These are phyloP conservation scores for Dascyllus trimaculatus DNA, from an alignment of 2,113 vertebrate species.

Conservation along the genomic window DNA sequence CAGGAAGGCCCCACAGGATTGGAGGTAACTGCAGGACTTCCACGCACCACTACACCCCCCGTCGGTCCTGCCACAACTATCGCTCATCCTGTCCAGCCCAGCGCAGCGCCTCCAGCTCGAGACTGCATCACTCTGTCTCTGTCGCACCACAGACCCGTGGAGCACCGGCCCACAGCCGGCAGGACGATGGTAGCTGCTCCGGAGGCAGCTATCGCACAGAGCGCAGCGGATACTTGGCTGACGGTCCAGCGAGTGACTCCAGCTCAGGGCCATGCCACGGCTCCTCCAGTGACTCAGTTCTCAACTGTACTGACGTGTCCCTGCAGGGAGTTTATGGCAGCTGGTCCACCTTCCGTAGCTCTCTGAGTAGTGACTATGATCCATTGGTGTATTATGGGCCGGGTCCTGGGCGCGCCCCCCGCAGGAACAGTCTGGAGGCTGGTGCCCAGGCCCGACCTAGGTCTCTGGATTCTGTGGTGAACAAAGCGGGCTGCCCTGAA, in stretches of 20 bases:
- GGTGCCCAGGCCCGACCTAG: conserved; percentile 83
- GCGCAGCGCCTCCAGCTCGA: conserved; percentile 73
- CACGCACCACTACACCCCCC: conserved; percentile 73
- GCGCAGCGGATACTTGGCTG: conserved; percentile 94
- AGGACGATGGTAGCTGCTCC: conserved; percentile 91
- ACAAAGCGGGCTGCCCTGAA: conserved; percentile 77
- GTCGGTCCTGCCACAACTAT: conserved; percentile 83
- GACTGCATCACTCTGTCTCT: conserved; percentile 78
- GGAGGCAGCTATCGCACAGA: conserved; percentile 94
- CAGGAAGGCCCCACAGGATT: conserved; percentile 79
- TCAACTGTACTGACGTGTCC: conserved; percentile 96
- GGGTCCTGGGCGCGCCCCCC: conserved; percentile 60
- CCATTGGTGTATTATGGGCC: conserved; percentile 91
- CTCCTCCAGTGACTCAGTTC: conserved; percentile 96
- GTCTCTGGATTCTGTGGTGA: conserved; percentile 89
- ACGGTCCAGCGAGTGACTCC: conserved; percentile 95
- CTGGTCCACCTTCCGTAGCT: conserved; percentile 97
- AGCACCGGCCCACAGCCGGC: conserved; percentile 75
- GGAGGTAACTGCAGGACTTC: conserved; percentile 75
- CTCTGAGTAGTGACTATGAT: conserved; percentile 96
- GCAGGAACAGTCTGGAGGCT: conserved; percentile 68
- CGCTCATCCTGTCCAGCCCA: conserved; percentile 79
- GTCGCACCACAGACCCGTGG: conserved; percentile 52
- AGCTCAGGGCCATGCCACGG: conserved; percentile 97
- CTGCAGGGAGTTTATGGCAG: conserved; percentile 96